Base-by-base conservation (phyloP, 92 coral and sea anemone genomes). In the Siderastrea siderea region DNA sequence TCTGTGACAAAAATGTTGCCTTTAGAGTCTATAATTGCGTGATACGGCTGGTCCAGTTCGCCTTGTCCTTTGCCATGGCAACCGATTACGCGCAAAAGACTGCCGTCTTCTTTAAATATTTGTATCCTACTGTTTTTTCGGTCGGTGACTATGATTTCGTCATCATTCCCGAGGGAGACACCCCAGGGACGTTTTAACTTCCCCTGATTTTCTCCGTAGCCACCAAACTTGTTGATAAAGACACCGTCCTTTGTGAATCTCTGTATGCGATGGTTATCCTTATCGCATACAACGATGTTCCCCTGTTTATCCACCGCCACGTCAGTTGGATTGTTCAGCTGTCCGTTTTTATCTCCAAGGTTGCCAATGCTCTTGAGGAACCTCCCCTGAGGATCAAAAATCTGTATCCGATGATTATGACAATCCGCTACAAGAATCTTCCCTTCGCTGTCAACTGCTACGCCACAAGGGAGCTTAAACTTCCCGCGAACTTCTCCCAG, bases 141-240 rank as follows among this genome's bases (percentile, higher is more conserved):
- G 81, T 98, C 99, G 17, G 93, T 93, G 65, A 98, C 98, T 4
- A 98, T 83, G 14, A 98, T 82, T 66, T 96, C 93, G 55, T 91
- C 95, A 4, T 92, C 90, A 19, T 64, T 89, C 38, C 89, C 96
- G n/a, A 98, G 61, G 71, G 98, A 84, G 6, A 98, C 82, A 11
- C 99, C 99, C 99, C 99, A 98, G 3, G 99, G 99, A 4, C 99
- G 96, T 68, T 98, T 98, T 19, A 98, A 74, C 72, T 86, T 87
- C 45, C 96, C 93, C 2, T 93, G 92, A 7, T 57, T 76, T 73
- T 91, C 98, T 12, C 98, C 98, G 50, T n/a, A 87, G 26, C 96
- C 87, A 47, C 99, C 99, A 68, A 98, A 98, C 81, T 94, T 98
- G 80, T 86, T 92, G 64, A 95, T 79, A 52, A 98, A 98, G 54